These are phyloP conservation scores for Chloebia gouldiae DNA, from an alignment of 2,113 vertebrate species.

Conservation along the genomic window DNA sequence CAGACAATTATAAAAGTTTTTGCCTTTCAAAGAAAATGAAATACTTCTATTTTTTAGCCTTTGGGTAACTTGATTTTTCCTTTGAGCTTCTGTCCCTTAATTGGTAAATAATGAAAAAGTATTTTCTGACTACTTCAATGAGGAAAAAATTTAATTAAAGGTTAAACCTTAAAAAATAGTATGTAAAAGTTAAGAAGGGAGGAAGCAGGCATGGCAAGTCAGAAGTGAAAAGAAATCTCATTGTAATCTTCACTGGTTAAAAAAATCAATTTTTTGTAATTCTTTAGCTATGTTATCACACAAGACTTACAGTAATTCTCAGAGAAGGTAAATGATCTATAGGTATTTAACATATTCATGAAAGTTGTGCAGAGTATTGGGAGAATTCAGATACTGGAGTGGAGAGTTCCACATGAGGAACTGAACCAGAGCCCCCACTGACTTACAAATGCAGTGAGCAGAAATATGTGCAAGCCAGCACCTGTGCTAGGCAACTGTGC, in stretches of 20 bases:
- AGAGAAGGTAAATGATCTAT: slow-evolving; percentile 37
- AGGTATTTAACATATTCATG: slow-evolving; percentile 56
- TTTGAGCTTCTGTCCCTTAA: not conserved
- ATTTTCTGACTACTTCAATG: not conserved
- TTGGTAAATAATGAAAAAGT: not conserved
- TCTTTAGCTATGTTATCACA: slow-evolving; percentile 18
- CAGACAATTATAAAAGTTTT: not conserved
- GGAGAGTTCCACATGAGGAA: not conserved
- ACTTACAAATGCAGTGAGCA: not conserved
- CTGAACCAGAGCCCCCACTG: not conserved
- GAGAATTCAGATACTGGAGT: slow-evolving; percentile 8
- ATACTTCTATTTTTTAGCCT: not conserved
- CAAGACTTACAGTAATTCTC: slow-evolving; percentile 34
- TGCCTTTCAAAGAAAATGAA: not conserved
- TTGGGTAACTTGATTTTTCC: not conserved
- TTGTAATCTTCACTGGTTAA: slow-evolving; percentile 22
- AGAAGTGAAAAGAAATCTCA: not conserved
- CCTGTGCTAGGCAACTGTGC: not conserved
- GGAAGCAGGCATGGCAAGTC: not conserved
- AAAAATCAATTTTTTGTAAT: slow-evolving; percentile 40
- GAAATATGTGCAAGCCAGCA: not conserved
- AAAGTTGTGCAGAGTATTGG: not conserved
- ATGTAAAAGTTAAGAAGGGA: not conserved
- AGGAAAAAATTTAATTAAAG: not conserved
- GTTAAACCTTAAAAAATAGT: not conserved